Conservation (phyloP, 1,140 invertebrate genomes). For the Zaprionus ghesquierei region DNA sequence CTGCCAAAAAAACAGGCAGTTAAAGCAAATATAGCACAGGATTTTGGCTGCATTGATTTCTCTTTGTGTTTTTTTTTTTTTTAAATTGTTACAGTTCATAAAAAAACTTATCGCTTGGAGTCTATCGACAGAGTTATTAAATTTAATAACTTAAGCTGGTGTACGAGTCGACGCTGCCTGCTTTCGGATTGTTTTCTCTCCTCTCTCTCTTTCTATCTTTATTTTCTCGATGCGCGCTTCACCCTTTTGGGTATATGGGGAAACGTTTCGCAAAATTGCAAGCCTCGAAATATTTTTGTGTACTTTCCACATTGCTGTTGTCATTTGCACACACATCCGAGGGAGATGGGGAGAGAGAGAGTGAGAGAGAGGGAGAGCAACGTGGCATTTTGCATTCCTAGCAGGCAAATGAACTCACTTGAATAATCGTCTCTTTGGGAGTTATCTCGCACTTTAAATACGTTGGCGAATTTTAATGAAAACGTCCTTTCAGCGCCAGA, state of each 20-base stretch:
- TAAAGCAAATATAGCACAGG: background rate
- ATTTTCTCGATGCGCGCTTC: background rate
- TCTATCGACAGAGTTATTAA: conserved; percentile 11
- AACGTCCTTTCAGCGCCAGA: conserved; percentile 77
- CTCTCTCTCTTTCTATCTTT: background rate
- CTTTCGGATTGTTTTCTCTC: background rate
- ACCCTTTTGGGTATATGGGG: conserved; percentile 24
- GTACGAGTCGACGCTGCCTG: background rate
- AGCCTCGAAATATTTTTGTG: conserved; percentile 24
- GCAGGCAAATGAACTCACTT: conserved; percentile 78
- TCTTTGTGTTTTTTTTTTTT: background rate
- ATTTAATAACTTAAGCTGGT: conserved; percentile 24
- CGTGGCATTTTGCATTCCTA: conserved; percentile 60
- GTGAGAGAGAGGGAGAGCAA: background rate
- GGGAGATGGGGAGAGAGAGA: background rate
- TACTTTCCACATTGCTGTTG: conserved; percentile 25
- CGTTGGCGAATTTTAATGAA: conserved; percentile 80
- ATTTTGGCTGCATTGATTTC: background rate
- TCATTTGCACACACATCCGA: conserved; percentile 17
- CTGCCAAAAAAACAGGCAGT: background rate
- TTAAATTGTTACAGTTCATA: conserved; percentile 8
- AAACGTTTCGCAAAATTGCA: conserved; percentile 31
- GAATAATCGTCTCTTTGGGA: conserved; percentile 78
- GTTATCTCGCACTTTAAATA: conserved; percentile 79
- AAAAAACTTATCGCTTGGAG: conserved; percentile 15